Base-by-base conservation (phyloP, 2,888 invertebrate species). In the Cheilosia vernalis region DNA sequence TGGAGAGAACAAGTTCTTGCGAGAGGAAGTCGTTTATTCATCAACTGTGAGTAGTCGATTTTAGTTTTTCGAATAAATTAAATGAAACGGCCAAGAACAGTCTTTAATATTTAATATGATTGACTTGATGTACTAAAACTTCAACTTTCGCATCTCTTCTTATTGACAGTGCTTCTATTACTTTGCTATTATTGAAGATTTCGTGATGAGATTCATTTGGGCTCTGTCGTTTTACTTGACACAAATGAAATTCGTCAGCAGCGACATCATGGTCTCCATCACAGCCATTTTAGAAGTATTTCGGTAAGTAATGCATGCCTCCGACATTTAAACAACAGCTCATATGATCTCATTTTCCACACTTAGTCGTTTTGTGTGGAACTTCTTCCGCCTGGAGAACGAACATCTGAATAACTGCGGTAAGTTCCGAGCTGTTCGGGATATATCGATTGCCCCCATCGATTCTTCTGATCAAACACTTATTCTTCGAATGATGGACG, bases 351-450 rank as follows among this genome's bases (percentile, higher is more conserved):
- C 6, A 17, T 13, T 7, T 58, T 3, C 3, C 24, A 40, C 72
- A 1, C 66, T 15, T 91, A 96, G 97, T 90, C 95, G 99, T 72
- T 99, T 99, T 93, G 95, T 99, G 58, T 99, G 99, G 99, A 99
- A 99, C 93, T 99, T 98, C 93, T 99, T 99, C 94, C 99, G 99
- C 0, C 92, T 99, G 89, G 99, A 99, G 93, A 99, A 99, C 93
- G 99, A 99, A 91, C 99, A 99, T 92, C 93, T 99, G 49, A 99
- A 99, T 93, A 99, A 99, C 93, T 99, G 99, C 93, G 99, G 99
- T 92, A 97, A 97, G 93, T 99, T 99, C 94, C 94, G 99, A 89
- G 99, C 99, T 9, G 99, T 99, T 0, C 93, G 99, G 5, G 99
- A 99, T 92, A 99, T 99, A 87, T 98, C 97, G 0, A 97, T 98